These are phyloP conservation scores for Rhizoglyphus robini DNA, from an alignment of 1,140 invertebrate species.

Conservation along the genomic window DNA sequence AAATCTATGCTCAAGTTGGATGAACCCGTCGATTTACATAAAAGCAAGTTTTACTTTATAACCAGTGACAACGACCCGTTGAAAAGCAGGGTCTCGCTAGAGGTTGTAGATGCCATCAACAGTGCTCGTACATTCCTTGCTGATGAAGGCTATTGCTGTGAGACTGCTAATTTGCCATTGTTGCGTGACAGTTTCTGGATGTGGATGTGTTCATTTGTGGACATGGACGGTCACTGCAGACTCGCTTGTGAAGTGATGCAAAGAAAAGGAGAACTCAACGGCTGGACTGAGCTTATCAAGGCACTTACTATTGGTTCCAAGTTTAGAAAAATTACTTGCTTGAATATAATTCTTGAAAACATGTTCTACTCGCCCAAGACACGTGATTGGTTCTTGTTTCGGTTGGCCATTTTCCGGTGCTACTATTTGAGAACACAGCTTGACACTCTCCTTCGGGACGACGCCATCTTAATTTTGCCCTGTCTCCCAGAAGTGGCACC, in stretches of 20 bases:
- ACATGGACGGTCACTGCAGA: neutral
- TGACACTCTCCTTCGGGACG: conserved; percentile 17
- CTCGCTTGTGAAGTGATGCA: neutral
- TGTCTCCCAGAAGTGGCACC: conserved; percentile 34
- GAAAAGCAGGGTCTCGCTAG: conserved; percentile 55
- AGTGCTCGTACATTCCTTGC: conserved; percentile 49
- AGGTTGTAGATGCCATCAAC: conserved; percentile 53
- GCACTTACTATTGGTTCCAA: neutral
- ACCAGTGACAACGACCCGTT: conserved; percentile 56
- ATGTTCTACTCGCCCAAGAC: neutral
- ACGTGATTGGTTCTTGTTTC: neutral
- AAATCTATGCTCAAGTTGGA: conserved; percentile 49
- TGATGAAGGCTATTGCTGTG: conserved; percentile 32
- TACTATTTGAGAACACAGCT: conserved; percentile 15
- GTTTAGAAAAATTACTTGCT: conserved; percentile 2
- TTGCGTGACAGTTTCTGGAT: conserved; percentile 15
- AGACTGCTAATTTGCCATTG: conserved; percentile 22
- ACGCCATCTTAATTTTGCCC: conserved; percentile 35
- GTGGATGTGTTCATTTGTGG: neutral
- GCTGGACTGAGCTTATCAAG: conserved; percentile 4
- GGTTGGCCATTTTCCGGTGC: neutral
- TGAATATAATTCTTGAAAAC: conserved; percentile 18
- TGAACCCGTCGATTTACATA: conserved; percentile 47
- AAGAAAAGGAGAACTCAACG: conserved; percentile 16
- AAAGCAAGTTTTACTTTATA: conserved; percentile 67